Evolutionary conservation across 2,797 vertebrate genomes (phyloP), one percentile per base, ranked within the genome.

Genomic region (Urophycis tenuis): DNA sequence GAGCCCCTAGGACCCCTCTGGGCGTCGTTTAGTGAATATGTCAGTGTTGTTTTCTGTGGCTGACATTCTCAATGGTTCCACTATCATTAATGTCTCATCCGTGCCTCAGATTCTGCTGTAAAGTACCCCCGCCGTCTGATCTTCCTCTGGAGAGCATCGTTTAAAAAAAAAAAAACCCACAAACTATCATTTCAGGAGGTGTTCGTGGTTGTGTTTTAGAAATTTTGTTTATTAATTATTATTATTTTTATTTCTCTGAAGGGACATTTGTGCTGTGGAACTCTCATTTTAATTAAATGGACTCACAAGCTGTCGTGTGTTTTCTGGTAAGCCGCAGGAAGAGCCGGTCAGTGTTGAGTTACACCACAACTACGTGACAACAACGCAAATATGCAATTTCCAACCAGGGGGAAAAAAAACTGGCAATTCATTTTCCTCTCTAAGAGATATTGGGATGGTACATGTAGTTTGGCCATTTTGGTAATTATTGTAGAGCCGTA

Each of bases 281-380:
- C 53, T 77, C 77, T 73, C 6, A 12, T 75, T 49, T 82, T 76
- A 39, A 39, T 76, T 74, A 80, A 80, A 74, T 76, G 82, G 82
- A 79, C 71, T 29, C 15, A 29, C 60, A 67, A 33, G 75, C 3
- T 69, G 25, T 71, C 60, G 82, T 83, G 53, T 86, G 77, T 79
- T 80, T 81, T 72, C 75, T 53, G 72, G 15, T 84, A 76, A 87
- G 29, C 34, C 32, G 77, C n/a, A 25, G 71, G 60, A 33, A 45
- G 39, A 53, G 78, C 60, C 0, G 60, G 80, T 70, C 74, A 76
- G 87, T 86, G 30, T 90, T 80, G 67, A 79, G 78, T 91, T 89
- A 77, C 87, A 84, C 22, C 29, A 71, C 19, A 80, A n/a, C n/a
- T n/a, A n/a, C n/a, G n/a, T 70, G 32, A 77, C 82, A 80, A 76